Evolutionary conservation across 2,797 vertebrate species (phyloP).

Genomic region (Lutjanus campechanus): DNA sequence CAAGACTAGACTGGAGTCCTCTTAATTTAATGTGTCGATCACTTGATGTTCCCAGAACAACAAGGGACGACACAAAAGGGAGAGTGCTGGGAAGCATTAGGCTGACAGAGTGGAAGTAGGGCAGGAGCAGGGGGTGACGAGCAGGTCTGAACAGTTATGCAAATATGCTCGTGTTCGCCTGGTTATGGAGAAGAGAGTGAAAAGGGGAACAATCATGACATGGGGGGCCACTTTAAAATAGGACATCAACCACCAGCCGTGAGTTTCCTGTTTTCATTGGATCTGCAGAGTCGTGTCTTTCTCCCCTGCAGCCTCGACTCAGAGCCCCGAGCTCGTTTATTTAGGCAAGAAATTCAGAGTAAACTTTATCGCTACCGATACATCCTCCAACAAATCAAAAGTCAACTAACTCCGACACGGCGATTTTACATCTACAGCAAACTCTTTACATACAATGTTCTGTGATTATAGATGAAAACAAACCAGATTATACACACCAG

Average conservation of each 20-base stretch:
- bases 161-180: slow-evolving; percentile 67
- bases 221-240: slow-evolving; percentile 43
- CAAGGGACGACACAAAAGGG: slow-evolving; percentile 68
- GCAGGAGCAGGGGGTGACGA: slow-evolving; percentile 73
- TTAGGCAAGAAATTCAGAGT: slow-evolving; percentile 18
- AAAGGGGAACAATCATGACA: slow-evolving; percentile 43
- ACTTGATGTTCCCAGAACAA: slow-evolving; percentile 75
- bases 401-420: slow-evolving; percentile 2
- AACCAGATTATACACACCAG: neutral
- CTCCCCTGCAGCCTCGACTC: slow-evolving; percentile 23
- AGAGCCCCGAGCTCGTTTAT: slow-evolving; percentile 32
- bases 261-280: slow-evolving; percentile 71
- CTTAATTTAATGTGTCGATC: slow-evolving; percentile 65
- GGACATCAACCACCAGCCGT: slow-evolving; percentile 51
- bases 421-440: slow-evolving; percentile 1
- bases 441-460: neutral
- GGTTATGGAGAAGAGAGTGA: slow-evolving; percentile 46
- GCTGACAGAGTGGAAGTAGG: slow-evolving; percentile 81
- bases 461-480: neutral
- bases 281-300: slow-evolving; percentile 43
- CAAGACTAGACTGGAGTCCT: slow-evolving; percentile 55
- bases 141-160: slow-evolving; percentile 76
- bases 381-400: slow-evolving; percentile 13
- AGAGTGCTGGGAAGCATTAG: slow-evolving; percentile 79
- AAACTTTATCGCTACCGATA: slow-evolving; percentile 29